These are phyloP conservation scores for Stegastes partitus DNA, from an alignment of 2,113 vertebrate species.

Conservation along the genomic window DNA sequence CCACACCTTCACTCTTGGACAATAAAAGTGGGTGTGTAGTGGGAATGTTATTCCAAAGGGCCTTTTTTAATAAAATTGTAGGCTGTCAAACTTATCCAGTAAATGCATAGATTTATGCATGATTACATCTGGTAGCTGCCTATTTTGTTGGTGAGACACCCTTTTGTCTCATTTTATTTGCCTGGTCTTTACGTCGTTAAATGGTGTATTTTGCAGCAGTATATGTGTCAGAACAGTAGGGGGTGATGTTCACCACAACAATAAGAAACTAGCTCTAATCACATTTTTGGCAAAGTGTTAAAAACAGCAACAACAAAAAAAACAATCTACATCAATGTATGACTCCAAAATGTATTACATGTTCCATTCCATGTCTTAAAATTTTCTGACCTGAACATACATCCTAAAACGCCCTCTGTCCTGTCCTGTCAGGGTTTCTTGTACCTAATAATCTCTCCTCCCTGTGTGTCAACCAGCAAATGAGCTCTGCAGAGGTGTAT, in stretches of 20 bases:
- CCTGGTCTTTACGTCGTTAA: no score
- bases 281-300: conserved; percentile 15
- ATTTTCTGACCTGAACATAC: neutral
- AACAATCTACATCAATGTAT: neutral
- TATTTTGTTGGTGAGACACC: neutral
- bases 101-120: no score
- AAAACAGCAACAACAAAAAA: neutral
- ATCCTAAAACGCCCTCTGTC: neutral
- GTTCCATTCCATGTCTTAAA: neutral
- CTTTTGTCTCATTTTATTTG: no score
- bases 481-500: conserved; percentile 22
- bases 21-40: neutral
- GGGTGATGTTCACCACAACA: conserved; percentile 38
- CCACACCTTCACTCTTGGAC: neutral
- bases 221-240: conserved; percentile 28
- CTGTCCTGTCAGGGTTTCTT: neutral
- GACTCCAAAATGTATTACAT: neutral
- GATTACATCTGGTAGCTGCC: no score
- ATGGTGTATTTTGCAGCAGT: conserved; percentile 4
- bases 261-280: neutral
- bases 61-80: neutral
- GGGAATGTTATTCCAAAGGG: neutral
- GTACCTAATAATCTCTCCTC: neutral
- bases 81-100: neutral
- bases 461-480: neutral